A percentile compares a stretch with the other conserved stretches of the same genome.
Conservation (phyloP, 2,797 vertebrate genomes). For the Sebastolobus alascanus region DNA sequence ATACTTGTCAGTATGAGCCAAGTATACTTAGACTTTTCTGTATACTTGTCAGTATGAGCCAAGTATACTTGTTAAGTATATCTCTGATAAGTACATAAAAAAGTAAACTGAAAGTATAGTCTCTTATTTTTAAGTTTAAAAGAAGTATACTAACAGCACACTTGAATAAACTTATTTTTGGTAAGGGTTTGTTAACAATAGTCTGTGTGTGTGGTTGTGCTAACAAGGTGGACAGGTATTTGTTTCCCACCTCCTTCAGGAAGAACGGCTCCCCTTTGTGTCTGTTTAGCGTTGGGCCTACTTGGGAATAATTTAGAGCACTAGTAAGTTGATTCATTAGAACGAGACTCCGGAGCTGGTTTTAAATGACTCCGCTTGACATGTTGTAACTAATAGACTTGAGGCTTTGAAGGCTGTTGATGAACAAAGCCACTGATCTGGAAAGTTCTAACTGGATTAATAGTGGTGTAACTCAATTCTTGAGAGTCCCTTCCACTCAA, state of each 20-base stretch:
- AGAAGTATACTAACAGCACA: too few relatives aligned
- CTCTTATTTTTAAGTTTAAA: too few relatives aligned
- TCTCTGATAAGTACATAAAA: too few relatives aligned
- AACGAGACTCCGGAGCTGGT: constrained; percentile 54
- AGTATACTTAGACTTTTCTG: too few relatives aligned
- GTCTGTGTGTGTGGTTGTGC: not conserved
- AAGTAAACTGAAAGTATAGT: too few relatives aligned
- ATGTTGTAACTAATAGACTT: constrained; percentile 72
- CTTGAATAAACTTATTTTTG: too few relatives aligned
- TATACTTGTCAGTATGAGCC: too few relatives aligned
- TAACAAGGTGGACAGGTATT: constrained; percentile 5
- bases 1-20: too few relatives aligned
- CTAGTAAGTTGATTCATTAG: constrained; percentile 65
- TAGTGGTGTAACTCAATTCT: constrained; percentile 71
- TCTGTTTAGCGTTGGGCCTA: constrained; percentile 36
- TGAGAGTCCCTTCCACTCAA: constrained; percentile 68
- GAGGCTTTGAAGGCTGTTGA: constrained; percentile 75
- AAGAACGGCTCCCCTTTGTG: not conserved
- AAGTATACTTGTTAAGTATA: too few relatives aligned
- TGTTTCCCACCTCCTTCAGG: not conserved
- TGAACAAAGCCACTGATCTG: constrained; percentile 76
- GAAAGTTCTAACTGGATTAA: constrained; percentile 80
- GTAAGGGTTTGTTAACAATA: too few relatives aligned
- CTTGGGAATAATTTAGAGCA: constrained; percentile 66
- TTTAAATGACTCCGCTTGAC: constrained; percentile 78